phyloP scores from a whole-genome alignment of 2,888 invertebrate species.

The Liopterus haemorrhoidalis region DNA sequence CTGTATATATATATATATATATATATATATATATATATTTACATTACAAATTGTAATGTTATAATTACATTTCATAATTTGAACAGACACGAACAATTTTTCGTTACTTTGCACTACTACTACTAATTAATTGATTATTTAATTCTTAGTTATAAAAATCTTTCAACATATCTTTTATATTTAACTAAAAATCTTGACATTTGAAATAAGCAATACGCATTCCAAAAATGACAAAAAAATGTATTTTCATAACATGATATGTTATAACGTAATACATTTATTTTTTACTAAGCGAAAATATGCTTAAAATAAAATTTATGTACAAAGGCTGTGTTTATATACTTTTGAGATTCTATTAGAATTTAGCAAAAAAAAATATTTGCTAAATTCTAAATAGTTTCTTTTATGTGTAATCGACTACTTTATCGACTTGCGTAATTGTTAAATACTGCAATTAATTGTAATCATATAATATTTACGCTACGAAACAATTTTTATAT shows the following conservation, averaged over 20 bases:
- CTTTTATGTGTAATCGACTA: slow-evolving; percentile 1
- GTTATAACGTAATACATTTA: slow-evolving; percentile 16
- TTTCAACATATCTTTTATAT: too few species aligned
- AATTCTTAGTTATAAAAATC: too few species aligned
- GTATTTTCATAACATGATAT: slow-evolving; percentile 16
- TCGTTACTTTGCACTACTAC: too few species aligned
- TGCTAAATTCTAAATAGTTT: neutral
- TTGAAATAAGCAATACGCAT: too few species aligned
- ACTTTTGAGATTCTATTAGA: slow-evolving; percentile 13
- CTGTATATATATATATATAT: too few species aligned
- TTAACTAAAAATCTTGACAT: too few species aligned
- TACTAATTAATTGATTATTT: too few species aligned
- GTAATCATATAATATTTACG: neutral
- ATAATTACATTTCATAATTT: too few species aligned
- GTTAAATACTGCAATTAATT: neutral
- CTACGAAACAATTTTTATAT: neutral
- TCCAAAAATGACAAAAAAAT: too few species aligned
- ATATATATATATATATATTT: too few species aligned
- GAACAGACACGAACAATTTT: too few species aligned
- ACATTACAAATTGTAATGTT: too few species aligned
- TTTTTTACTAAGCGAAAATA: slow-evolving; percentile 16
- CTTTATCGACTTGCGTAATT: neutral
- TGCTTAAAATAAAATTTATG: slow-evolving; percentile 20
- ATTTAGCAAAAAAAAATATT: slow-evolving; percentile 14
- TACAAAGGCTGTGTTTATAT: slow-evolving; percentile 20